Conservation (phyloP, 2,888 invertebrate species). For the Gymnoscelis rufifasciata region DNA sequence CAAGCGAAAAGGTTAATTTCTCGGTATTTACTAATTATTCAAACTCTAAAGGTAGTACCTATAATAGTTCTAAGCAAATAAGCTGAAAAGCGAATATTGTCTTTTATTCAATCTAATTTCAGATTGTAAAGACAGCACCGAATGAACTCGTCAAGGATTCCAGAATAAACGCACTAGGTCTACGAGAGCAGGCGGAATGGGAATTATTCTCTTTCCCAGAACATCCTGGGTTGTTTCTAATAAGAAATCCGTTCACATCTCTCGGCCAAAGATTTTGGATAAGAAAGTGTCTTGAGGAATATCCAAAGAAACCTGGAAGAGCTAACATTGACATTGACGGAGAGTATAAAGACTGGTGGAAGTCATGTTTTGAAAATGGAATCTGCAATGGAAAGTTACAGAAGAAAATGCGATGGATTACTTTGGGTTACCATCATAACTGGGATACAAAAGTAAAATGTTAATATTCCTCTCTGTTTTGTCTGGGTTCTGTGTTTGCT, state of each 20-base stretch:
- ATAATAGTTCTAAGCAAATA: too few species aligned
- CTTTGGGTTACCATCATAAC: conserved; percentile 98
- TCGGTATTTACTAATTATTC: not conserved
- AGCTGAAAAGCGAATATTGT: not conserved
- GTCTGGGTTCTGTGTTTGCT: conserved; percentile 10
- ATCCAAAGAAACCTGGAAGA: conserved; percentile 85
- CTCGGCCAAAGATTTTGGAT: conserved; percentile 92
- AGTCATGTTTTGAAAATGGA: conserved; percentile 68
- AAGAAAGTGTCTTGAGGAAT: conserved; percentile 85
- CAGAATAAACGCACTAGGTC: conserved; percentile 47
- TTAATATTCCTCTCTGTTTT: conserved; percentile 38
- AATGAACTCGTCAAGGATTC: conserved; percentile 31
- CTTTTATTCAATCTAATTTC: conserved; percentile 11
- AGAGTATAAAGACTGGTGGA: conserved; percentile 81
- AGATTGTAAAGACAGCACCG: conserved; percentile 24
- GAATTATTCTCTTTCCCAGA: conserved; percentile 78
- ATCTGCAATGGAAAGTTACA: conserved; percentile 53
- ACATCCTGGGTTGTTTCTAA: conserved; percentile 87
- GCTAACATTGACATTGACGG: conserved; percentile 81
- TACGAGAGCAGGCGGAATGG: conserved; percentile 74
- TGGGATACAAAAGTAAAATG: conserved; percentile 94
- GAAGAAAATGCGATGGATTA: conserved; percentile 91
- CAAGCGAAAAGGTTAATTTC: conserved; percentile 35
- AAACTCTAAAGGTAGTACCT: too few species aligned
- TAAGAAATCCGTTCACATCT: conserved; percentile 89